Conservation (phyloP, 2,113 vertebrate species). For the Turnix velox region DNA sequence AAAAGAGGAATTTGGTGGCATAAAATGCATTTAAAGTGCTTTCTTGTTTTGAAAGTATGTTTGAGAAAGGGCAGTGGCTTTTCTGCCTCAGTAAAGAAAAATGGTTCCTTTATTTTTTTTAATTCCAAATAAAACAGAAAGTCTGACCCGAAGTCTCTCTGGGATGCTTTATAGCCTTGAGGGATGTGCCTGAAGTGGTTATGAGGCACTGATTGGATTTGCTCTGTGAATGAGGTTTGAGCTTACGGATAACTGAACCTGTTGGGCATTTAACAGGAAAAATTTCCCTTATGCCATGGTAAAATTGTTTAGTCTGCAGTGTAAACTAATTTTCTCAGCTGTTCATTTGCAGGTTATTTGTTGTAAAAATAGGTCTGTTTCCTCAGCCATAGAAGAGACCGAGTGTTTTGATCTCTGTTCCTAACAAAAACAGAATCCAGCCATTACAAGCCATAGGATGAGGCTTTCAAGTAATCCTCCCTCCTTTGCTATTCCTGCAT, state of each 20-base stretch:
- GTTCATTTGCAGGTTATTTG: background rate
- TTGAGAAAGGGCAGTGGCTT: background rate
- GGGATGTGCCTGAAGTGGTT: background rate
- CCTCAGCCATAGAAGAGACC: background rate
- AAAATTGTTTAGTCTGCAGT: background rate
- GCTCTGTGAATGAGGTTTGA: background rate
- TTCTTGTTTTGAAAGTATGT: background rate
- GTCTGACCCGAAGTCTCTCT: background rate
- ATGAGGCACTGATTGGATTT: background rate
- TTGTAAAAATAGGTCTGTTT: slow-evolving; percentile 18
- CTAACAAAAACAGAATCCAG: background rate
- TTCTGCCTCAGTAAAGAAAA: background rate
- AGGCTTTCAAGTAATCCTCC: background rate
- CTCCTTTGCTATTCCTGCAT: background rate
- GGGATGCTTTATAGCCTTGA: background rate
- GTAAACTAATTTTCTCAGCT: slow-evolving; percentile 7
- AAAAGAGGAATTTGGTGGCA: background rate
- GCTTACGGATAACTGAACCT: background rate
- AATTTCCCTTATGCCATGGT: background rate
- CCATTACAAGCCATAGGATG: background rate
- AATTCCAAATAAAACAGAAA: background rate
- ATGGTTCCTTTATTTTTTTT: background rate
- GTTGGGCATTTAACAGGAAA: background rate
- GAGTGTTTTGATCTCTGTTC: background rate
- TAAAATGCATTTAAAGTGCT: background rate